A percentile compares a stretch with the other conserved stretches of the same genome.
phyloP scores from a whole-genome alignment of 2,113 vertebrate genomes.

The Chlamydotis undulata region DNA sequence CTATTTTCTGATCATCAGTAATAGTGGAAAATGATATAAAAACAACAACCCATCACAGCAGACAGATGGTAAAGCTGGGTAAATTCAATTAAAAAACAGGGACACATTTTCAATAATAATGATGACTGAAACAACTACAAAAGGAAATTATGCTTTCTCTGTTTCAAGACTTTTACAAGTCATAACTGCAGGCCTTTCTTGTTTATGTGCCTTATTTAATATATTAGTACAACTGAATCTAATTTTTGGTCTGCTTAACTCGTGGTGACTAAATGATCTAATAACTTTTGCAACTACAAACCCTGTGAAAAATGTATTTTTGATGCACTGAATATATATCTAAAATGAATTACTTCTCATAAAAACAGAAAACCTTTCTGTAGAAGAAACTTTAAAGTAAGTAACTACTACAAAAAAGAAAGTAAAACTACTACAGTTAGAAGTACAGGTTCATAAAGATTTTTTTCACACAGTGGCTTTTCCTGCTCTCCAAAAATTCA shows the following conservation, averaged over 20 bases:
- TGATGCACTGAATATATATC: not conserved
- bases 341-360: not conserved
- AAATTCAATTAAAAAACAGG: not conserved
- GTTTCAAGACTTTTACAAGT: not conserved
- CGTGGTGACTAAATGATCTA: not conserved
- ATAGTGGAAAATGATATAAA: not conserved
- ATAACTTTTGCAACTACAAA: not conserved
- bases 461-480: not conserved
- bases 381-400: not conserved
- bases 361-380: not conserved
- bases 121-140: not conserved
- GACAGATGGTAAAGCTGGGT: not conserved
- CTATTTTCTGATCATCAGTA: not conserved
- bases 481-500: not conserved
- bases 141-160: not conserved
- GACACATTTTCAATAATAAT: not conserved
- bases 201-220: not conserved
- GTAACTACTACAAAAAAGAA: not conserved
- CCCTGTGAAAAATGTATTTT: not conserved
- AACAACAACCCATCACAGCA: not conserved
- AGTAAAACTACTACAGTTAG: not conserved
- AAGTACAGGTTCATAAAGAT: not conserved
- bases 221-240: not conserved
- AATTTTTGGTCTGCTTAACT: not conserved
- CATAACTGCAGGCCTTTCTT: not conserved